phyloP scores from a whole-genome alignment of 2,113 vertebrate genomes.

The Xiphias gladius region DNA sequence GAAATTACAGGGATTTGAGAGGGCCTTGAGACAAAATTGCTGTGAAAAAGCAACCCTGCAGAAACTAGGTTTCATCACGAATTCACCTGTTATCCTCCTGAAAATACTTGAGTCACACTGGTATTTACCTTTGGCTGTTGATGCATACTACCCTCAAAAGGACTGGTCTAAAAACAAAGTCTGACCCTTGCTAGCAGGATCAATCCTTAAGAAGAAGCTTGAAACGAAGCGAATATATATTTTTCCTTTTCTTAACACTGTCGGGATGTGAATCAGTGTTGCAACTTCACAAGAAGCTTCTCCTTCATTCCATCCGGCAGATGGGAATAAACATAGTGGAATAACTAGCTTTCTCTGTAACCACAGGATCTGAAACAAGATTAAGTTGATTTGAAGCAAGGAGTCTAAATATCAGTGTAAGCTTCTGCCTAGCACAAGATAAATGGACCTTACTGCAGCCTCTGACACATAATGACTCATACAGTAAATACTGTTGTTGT shows the following conservation, averaged over 20 bases:
- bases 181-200: slow-evolving; percentile 39
- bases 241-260: slow-evolving; percentile 40
- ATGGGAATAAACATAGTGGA: slow-evolving; percentile 52
- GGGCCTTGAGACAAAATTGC: slow-evolving; percentile 5
- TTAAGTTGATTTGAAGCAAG: slow-evolving; percentile 70
- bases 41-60: not conserved
- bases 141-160: slow-evolving; percentile 36
- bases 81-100: slow-evolving; percentile 14
- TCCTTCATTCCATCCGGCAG: slow-evolving; percentile 43
- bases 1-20: not conserved
- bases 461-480: slow-evolving; percentile 71
- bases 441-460: slow-evolving; percentile 65
- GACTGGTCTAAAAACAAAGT: slow-evolving; percentile 37
- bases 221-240: slow-evolving; percentile 46
- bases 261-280: slow-evolving; percentile 42
- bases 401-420: slow-evolving; percentile 61
- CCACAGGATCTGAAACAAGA: slow-evolving; percentile 59
- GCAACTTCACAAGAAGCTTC: slow-evolving; percentile 23
- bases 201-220: slow-evolving; percentile 28
- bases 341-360: slow-evolving; percentile 55
- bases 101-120: slow-evolving; percentile 33
- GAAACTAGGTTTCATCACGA: slow-evolving; percentile 18
- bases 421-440: slow-evolving; percentile 61
- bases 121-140: slow-evolving; percentile 44
- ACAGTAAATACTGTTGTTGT: slow-evolving; percentile 72